Conservation (phyloP, 2,888 invertebrate species). For the Dasysyrphus tricinctus region DNA sequence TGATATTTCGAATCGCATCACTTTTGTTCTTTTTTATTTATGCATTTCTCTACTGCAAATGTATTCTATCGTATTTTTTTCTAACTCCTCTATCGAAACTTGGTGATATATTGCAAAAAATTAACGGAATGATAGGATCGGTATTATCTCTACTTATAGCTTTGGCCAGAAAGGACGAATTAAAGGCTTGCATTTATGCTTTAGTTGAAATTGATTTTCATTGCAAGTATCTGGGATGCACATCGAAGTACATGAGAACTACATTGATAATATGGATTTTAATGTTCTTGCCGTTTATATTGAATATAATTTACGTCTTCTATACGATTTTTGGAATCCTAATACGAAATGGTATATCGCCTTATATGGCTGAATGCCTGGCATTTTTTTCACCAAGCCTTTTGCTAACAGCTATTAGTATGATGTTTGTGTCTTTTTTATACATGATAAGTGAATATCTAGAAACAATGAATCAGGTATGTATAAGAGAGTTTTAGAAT, state of each 20-base stretch:
- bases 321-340: conserved; percentile 55
- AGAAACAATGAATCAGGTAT: conserved; percentile 43
- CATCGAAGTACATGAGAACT: conserved; percentile 19
- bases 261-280: conserved; percentile 8
- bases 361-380: conserved; percentile 29
- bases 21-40: conserved; percentile 74
- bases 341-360: conserved; percentile 39
- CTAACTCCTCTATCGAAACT: conserved; percentile 77
- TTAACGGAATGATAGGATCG: conserved; percentile 78
- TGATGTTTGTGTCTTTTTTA: conserved; percentile 57
- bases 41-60: conserved; percentile 66
- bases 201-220: conserved; percentile 47
- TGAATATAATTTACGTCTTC: conserved; percentile 2
- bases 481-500: not conserved
- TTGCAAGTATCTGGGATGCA: conserved; percentile 16
- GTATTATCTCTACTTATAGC: conserved; percentile 76
- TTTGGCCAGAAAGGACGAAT: conserved; percentile 62
- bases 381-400: conserved; percentile 53
- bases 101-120: conserved; percentile 78
- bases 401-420: conserved; percentile 33
- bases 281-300: conserved; percentile 29
- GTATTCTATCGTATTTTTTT: conserved; percentile 78
- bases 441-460: conserved; percentile 31
- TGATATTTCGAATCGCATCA: conserved; percentile 76
- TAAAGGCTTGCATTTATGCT: conserved; percentile 59